phyloP scores from a whole-genome alignment of 1,140 invertebrate species.

The Colletes latitarsis region DNA sequence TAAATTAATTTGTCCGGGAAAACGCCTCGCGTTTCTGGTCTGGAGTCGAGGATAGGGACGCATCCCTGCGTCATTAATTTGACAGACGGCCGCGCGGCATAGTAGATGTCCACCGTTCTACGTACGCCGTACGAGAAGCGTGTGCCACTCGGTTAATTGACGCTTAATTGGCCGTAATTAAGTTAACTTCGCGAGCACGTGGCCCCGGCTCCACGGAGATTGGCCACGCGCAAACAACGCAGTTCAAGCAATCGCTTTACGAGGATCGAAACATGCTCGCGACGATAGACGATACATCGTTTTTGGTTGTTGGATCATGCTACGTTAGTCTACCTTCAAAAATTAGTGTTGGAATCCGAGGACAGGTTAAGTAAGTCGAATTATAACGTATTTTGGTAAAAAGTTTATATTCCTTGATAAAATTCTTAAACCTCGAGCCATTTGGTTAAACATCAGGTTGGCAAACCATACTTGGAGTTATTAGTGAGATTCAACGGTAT shows the following conservation, averaged over 20 bases:
- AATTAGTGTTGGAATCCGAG: too few species aligned
- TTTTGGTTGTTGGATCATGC: not conserved
- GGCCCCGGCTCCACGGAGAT: conserved; percentile 60
- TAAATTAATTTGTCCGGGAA: conserved; percentile 14
- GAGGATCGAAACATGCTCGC: conserved; percentile 28
- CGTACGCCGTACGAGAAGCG: conserved; percentile 31
- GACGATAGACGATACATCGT: not conserved
- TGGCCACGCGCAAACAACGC: conserved; percentile 54
- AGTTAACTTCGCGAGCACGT: conserved; percentile 69
- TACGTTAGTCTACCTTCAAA: too few species aligned
- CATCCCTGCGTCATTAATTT: conserved; percentile 60
- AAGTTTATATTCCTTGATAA: too few species aligned
- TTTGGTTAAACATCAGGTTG: too few species aligned
- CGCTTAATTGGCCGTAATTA: conserved; percentile 77
- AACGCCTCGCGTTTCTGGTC: not conserved
- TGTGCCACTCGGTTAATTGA: conserved; percentile 70
- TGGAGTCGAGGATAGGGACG: not conserved
- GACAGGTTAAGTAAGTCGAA: too few species aligned
- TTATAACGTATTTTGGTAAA: too few species aligned
- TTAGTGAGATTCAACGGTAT: not conserved
- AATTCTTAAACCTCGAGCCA: too few species aligned
- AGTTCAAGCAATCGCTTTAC: conserved; percentile 42
- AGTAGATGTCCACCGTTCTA: conserved; percentile 27
- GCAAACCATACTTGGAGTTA: too few species aligned
- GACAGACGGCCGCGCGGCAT: conserved; percentile 45